Evolutionary conservation across 2,888 invertebrate species (phyloP).

Genomic region (Nesidiocoris tenuis): DNA sequence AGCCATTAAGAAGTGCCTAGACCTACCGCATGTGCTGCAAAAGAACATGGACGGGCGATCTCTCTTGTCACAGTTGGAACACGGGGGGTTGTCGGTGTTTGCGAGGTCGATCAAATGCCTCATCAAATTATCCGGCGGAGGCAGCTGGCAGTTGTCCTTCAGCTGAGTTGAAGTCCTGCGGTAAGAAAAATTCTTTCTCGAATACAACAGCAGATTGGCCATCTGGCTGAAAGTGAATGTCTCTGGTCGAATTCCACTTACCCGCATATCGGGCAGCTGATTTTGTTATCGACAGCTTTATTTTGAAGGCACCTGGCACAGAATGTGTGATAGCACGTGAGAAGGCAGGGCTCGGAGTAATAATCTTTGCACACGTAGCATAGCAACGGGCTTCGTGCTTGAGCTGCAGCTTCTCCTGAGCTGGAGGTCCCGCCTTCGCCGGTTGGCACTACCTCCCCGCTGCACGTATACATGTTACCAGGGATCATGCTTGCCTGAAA

Average conservation of each 20-base stretch:
- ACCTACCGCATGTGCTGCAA: conserved; percentile 72
- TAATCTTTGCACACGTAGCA: conserved; percentile 69
- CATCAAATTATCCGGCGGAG: conserved; percentile 67
- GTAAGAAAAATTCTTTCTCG: not conserved
- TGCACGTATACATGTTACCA: conserved; percentile 36
- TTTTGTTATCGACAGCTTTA: conserved; percentile 62
- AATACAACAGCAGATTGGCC: not conserved
- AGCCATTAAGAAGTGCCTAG: not conserved
- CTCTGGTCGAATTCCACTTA: conserved; percentile 55
- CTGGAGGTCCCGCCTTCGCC: conserved; percentile 31
- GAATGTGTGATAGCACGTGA: conserved; percentile 70
- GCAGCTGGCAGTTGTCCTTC: conserved; percentile 63
- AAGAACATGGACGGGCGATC: conserved; percentile 71
- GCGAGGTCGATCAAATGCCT: conserved; percentile 69
- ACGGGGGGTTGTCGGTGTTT: conserved; percentile 69
- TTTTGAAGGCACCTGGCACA: conserved; percentile 67
- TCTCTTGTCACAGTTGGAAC: conserved; percentile 75
- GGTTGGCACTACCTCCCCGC: conserved; percentile 21
- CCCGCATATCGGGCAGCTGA: conserved; percentile 70
- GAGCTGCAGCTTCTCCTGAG: conserved; percentile 30
- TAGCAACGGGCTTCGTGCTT: conserved; percentile 61
- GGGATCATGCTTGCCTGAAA: conserved; percentile 24
- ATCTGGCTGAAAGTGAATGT: not conserved
- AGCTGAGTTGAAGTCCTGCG: conserved; percentile 59
- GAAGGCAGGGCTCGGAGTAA: conserved; percentile 67